Conservation (phyloP, 2,888 invertebrate genomes). For the Sturmia bella region DNA sequence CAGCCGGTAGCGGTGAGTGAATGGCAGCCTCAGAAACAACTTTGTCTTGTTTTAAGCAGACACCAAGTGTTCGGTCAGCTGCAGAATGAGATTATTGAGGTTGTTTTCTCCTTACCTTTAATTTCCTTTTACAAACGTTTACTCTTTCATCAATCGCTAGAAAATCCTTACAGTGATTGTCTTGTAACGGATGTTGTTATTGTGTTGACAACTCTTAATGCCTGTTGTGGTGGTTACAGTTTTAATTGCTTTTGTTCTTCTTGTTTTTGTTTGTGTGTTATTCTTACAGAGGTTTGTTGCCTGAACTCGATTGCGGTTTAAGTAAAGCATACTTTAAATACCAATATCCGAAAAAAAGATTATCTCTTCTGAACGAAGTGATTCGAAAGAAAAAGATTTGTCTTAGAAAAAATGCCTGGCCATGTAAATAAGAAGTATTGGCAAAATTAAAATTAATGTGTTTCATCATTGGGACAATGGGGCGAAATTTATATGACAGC, state of each 20-base stretch:
- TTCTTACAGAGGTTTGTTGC: slow-evolving; percentile 10
- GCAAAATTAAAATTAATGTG: too few species aligned
- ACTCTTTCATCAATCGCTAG: slow-evolving; percentile 10
- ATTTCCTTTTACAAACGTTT: slow-evolving; percentile 11
- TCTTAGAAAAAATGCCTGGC: too few species aligned
- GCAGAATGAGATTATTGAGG: slow-evolving; percentile 63
- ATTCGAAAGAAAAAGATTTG: too few species aligned
- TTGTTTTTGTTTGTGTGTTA: background rate
- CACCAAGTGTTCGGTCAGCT: slow-evolving; percentile 70
- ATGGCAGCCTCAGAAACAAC: background rate
- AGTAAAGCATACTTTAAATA: slow-evolving; percentile 8
- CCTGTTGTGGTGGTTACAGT: slow-evolving; percentile 32
- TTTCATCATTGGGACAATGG: too few species aligned
- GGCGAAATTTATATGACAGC: too few species aligned
- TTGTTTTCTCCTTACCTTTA: slow-evolving; percentile 12
- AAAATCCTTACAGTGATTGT: slow-evolving; percentile 47
- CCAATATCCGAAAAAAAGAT: slow-evolving; percentile 24
- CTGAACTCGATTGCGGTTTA: slow-evolving; percentile 46
- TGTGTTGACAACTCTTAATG: slow-evolving; percentile 48
- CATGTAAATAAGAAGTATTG: too few species aligned
- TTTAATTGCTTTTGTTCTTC: background rate
- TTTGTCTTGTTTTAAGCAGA: slow-evolving; percentile 63
- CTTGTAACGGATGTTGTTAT: slow-evolving; percentile 48
- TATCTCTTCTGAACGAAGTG: background rate
- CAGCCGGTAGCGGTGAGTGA: too few species aligned